Evolutionary conservation across 2,888 invertebrate species (phyloP), one percentile per base, ranked within the genome.

Genomic region (Falcaria lacertinaria): DNA sequence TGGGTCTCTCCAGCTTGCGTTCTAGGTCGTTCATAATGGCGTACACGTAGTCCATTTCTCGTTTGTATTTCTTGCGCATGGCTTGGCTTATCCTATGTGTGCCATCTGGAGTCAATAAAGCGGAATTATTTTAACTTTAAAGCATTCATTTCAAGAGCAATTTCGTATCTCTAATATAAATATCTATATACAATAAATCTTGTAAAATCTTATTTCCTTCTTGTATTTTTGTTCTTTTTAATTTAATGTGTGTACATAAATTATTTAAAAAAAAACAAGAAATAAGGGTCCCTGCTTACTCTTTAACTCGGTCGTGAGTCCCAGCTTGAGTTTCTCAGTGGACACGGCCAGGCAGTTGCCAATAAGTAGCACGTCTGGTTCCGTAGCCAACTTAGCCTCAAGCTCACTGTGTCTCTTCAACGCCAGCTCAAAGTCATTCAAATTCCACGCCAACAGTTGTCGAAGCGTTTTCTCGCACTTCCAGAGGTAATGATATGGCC

Each of bases 41-140:
- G 65, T 97, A 97, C 8, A 97, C 96, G 63, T 97, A 96, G 71
- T 97, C 97, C 96, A 97, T 97, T 84, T 97, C 97, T 15, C 96
- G 91, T 63, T 95, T 93, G 70, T 96, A 96, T 67, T 96, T 96
- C 69, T 96, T 96, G 60, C 96, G 95, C 92, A 97, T 92, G 17
- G 95, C 94, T 80, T 95, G 94, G 1, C 96, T 96, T 60, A 96
- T 95, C 82, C 94, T 92, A 54, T 93, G 92, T 8, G 93, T 95
- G 37, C 94, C 93, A 44, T 93, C 93, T 93, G 52, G 8, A 51
- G 49, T n/a, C 42, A 37, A 22, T 43, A 17, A 17, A 15, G 35
- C n/a, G n/a, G n/a, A n/a, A n/a, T 3, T 15, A 19, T 22, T 14
- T 17, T 13, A 25, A 15, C 15, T 8, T 19, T 4, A 19, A n/a